A percentile compares a stretch with the other conserved stretches of the same genome.
Evolutionary conservation across 2,797 vertebrate genomes (phyloP).

Genomic region (Pantherophis vulpinus): DNA sequence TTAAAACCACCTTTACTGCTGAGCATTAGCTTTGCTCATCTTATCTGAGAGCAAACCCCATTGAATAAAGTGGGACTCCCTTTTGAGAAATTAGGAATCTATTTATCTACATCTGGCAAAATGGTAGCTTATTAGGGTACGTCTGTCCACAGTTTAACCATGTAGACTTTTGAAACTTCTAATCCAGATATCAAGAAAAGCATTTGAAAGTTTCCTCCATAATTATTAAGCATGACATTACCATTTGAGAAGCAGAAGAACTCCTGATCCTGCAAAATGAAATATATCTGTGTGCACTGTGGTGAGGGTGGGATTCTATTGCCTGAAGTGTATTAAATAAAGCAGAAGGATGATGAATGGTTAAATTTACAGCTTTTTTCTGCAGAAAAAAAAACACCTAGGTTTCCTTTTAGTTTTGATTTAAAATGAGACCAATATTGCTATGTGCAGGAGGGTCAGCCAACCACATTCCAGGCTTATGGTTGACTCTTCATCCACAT

Average conservation of each 20-base stretch:
- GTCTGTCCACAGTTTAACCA: neutral
- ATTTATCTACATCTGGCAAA: neutral
- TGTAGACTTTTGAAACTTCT: neutral
- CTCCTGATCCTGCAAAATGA: neutral
- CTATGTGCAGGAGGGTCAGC: neutral
- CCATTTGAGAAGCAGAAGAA: neutral
- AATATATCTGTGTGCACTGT: neutral
- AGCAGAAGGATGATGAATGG: constrained; percentile 13
- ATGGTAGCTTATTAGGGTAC: neutral
- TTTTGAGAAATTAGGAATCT: neutral
- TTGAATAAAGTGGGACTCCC: neutral
- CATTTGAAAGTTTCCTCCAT: neutral
- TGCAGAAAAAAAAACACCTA: neutral
- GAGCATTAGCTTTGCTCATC: neutral
- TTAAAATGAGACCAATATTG: neutral
- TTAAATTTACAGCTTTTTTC: neutral
- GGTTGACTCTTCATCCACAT: neutral
- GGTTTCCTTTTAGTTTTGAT: neutral
- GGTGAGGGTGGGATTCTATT: neutral
- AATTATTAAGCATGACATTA: neutral
- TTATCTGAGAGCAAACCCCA: neutral
- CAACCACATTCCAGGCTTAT: neutral
- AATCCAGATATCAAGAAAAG: neutral
- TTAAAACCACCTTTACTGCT: neutral
- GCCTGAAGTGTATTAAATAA: constrained; percentile 4